These are phyloP conservation scores for Cathartes aura DNA, from an alignment of 2,113 vertebrate genomes.

Conservation along the genomic window DNA sequence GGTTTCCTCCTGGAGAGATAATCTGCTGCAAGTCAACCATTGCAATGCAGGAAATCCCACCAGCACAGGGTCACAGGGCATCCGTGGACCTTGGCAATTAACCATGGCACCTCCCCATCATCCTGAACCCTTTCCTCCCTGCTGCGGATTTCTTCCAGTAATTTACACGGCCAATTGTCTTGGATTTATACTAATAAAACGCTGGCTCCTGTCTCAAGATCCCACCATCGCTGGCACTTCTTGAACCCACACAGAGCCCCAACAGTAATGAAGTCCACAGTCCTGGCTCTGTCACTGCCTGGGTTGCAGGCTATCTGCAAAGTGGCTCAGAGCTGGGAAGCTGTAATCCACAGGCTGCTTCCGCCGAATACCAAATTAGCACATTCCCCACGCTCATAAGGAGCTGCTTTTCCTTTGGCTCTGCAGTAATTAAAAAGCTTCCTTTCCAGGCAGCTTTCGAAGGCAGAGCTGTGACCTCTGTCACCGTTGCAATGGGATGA, in stretches of 20 bases:
- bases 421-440: constrained; percentile 33
- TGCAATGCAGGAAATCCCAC: background rate
- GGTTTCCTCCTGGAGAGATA: background rate
- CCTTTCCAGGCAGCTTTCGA: background rate
- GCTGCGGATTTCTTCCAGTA: background rate
- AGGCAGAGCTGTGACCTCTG: background rate
- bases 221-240: fast-evolving
- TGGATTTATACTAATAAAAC: background rate
- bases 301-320: background rate
- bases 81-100: background rate
- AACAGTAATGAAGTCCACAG: background rate
- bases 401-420: background rate
- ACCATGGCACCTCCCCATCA: background rate
- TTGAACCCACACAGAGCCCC: background rate
- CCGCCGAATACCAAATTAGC: background rate
- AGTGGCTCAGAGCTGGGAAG: background rate
- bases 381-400: background rate
- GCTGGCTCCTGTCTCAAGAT: background rate
- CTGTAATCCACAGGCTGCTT: background rate
- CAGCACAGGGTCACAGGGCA: background rate
- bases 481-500: background rate
- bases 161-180: constrained; percentile 15
- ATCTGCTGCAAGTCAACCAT: background rate
- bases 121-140: background rate
- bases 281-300: background rate